A percentile compares a stretch with the other conserved stretches of the same genome.
These are phyloP conservation scores for Austrolebias charrua DNA, from an alignment of 2,797 vertebrate genomes.

Conservation along the genomic window DNA sequence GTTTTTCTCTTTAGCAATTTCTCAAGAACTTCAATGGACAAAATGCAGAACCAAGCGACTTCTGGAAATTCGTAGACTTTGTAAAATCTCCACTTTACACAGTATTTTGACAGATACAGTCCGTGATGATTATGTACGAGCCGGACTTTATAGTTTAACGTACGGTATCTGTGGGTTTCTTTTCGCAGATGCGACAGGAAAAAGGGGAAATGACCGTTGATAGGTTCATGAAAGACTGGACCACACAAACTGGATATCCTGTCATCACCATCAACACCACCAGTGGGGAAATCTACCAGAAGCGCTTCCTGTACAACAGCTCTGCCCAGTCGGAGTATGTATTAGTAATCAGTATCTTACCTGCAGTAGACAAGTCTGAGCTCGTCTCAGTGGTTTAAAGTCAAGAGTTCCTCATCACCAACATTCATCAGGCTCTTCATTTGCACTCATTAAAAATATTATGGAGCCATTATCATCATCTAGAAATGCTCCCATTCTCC, in stretches of 20 bases:
- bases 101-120: neutral
- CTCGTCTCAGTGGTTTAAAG: neutral
- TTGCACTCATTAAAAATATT: too few relatives aligned
- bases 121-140: neutral
- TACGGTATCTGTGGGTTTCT: neutral
- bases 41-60: conserved; percentile 5
- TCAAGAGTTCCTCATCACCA: neutral
- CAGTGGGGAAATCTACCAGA: conserved; percentile 68
- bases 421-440: too few relatives aligned
- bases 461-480: too few relatives aligned
- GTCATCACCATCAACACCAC: conserved; percentile 78
- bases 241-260: conserved; percentile 75
- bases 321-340: conserved; percentile 51
- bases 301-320: conserved; percentile 73
- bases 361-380: too few relatives aligned
- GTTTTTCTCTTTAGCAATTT: conserved; percentile 8
- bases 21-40: conserved; percentile 7
- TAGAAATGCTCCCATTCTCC: too few relatives aligned
- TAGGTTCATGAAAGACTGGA: conserved; percentile 73
- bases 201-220: conserved; percentile 8
- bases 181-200: conserved; percentile 31
- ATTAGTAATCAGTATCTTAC: neutral
- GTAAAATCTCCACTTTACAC: neutral
- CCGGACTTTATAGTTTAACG: neutral
- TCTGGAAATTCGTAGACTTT: conserved; percentile 13